Evolutionary conservation across 2,797 vertebrate species (phyloP), one percentile per base, ranked within the genome.

Genomic region (Girardinus metallicus): DNA sequence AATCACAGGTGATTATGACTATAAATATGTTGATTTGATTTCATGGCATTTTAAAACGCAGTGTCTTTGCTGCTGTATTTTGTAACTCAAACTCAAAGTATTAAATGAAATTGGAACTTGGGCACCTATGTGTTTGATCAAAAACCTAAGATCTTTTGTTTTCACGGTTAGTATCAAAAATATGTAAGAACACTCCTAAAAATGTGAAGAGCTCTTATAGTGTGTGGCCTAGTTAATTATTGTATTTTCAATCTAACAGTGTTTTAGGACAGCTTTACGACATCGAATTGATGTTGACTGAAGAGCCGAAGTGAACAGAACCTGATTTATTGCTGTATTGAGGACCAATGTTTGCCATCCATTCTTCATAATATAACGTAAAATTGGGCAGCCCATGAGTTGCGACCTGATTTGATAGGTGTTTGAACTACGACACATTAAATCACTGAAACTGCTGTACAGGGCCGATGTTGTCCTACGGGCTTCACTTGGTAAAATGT

Each of bases 291-390:
- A 4, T 41, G 23, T 43, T 44, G 66, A 70, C 13, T 44, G 12
- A 43, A n/a, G 36, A 70, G 39, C 10, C 13, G 8, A 70, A 7
- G 39, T 43, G 66, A 68, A 68, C 64, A 73, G 15, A 73, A 73
- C n/a, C 26, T 46, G 43, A 18, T 47, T 34, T 26, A n/a, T 31
- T 62, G 62, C 73, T 51, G 43, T 29, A 16, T 12, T 60, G 21
- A 23, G 16, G 75, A 80, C 34, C 34, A 36, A 5, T 51, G 60
- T 85, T 47, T 81, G 31, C 83, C 64, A 57, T 89, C 82, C 87
- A 64, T 44, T 36, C 23, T 49, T 75, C 16, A 10, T 51, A 70
- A 77, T 4, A 39, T 0, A 23, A 10, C 3, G 18, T 39, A 64
- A 71, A 77, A 77, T 43, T 11, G 15, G 13, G 26, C 60, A 26